Conservation (phyloP, 35 echinoderm and acorn worm genomes). For the Antedon bifida region DNA sequence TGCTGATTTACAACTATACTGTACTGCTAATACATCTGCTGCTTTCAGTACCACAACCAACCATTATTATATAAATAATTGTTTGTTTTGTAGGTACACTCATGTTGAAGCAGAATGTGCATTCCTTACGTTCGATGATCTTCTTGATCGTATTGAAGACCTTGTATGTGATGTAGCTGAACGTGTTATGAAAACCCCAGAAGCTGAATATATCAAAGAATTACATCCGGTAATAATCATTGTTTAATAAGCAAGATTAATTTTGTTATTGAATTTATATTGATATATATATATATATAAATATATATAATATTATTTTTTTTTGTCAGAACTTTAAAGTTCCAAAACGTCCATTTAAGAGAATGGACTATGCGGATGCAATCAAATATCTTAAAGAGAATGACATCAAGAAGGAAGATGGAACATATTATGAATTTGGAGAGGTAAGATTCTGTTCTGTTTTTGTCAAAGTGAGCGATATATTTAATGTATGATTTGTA, state of each 20-base stretch:
- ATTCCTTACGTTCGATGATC: conserved; percentile 72
- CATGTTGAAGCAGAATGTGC: conserved; percentile 86
- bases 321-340: conserved; percentile 53
- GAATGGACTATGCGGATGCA: conserved; percentile 89
- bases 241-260: too few species aligned
- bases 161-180: conserved; percentile 79
- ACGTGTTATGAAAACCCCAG: conserved; percentile 50
- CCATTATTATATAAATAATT: too few species aligned
- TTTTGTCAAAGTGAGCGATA: too few species aligned
- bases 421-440: conserved; percentile 96
- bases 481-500: too few species aligned
- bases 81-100: conserved; percentile 88
- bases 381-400: conserved; percentile 87
- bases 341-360: conserved; percentile 85
- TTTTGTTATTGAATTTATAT: background rate
- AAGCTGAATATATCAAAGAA: conserved; percentile 62
- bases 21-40: too few species aligned
- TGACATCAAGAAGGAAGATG: conserved; percentile 98
- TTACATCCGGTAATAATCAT: too few species aligned
- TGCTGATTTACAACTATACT: too few species aligned
- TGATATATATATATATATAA: too few species aligned
- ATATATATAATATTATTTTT: too few species aligned
- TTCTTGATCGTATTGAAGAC: conserved; percentile 68
- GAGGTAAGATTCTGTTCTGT: conserved; percentile 59
- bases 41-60: too few species aligned